Evolutionary conservation across 2,113 vertebrate genomes (phyloP).

Genomic region (Macquaria ambigua): DNA sequence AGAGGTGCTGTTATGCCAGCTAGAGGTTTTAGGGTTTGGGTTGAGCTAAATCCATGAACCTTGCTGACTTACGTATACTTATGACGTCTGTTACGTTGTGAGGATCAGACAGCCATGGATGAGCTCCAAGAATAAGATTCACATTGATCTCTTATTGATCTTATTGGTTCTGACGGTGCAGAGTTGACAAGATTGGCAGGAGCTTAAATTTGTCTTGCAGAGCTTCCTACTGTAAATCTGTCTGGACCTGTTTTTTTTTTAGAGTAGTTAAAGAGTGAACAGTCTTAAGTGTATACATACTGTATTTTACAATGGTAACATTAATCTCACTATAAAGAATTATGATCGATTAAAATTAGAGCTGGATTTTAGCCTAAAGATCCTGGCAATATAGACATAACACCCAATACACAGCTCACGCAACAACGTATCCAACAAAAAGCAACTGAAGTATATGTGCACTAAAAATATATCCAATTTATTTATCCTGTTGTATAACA

Average conservation of each 20-base stretch:
- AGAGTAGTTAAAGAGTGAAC: neutral
- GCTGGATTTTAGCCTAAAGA: neutral
- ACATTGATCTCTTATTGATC: conserved; percentile 36
- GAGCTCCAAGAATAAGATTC: conserved; percentile 36
- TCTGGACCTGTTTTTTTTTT: conserved; percentile 4
- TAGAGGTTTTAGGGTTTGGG: conserved; percentile 51
- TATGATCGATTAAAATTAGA: neutral
- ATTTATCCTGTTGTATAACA: conserved; percentile 15
- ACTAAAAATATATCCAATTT: neutral
- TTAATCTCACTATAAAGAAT: neutral
- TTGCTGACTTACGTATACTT: conserved; percentile 46
- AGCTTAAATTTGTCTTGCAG: conserved; percentile 12
- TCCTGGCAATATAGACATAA: neutral
- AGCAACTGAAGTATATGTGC: neutral
- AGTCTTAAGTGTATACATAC: neutral
- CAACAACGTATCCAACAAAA: neutral
- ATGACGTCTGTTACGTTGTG: conserved; percentile 55
- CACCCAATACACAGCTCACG: neutral
- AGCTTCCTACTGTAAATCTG: neutral
- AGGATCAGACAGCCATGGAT: conserved; percentile 47
- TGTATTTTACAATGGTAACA: neutral
- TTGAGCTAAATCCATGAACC: conserved; percentile 58
- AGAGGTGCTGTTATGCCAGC: conserved; percentile 29
- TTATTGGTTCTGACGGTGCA: conserved; percentile 31
- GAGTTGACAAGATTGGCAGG: conserved; percentile 21